Evolutionary conservation across 2,888 invertebrate genomes (phyloP), one percentile per base, ranked within the genome.

Genomic region (Xanthorhoe designata): DNA sequence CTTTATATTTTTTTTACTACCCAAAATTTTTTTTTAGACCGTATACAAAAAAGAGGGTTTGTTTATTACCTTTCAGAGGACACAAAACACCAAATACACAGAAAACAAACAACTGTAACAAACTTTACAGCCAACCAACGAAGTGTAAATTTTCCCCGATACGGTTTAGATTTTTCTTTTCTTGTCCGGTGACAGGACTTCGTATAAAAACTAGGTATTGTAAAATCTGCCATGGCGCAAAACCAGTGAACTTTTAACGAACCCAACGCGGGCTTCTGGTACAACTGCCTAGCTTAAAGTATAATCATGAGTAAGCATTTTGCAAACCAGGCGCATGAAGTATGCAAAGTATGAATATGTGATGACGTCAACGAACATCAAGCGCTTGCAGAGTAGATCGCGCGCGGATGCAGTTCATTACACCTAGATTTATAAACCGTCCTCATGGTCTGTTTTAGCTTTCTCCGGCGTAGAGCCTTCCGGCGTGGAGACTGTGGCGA

Each of bases 171-270:
- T 61, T 61, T 61, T 53, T n/a, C 47, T 47, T 53, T 52, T 45
- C 45, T 59, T 47, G 53, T 47, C 45, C 47, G 61, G 53, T 47
- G 32, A 61, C 61, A 52, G 47, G 18, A 4, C 24, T 61, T 53
- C 47, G 53, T 53, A n/a, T 53, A 61, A 61, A 61, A 61, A 61
- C 53, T 53, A n/a, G n/a, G n/a, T n/a, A 54, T 63, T 57, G 57
- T 18, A 45, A 52, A 57, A 63, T 57, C 32, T 32, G 35, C 24
- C 17, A 24, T 19, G 42, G 51, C 17, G 42, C 19, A 19, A 54
- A 54, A 51, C 50, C 63, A 51, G 32, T 52, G 18, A 57, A 32
- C 35, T 42, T 57, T 63, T 51, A 57, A 57, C 32, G 45, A 32
- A 57, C 38, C 62, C 56, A 47, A 56, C 38, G 47, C 24, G n/a